Evolutionary conservation across 2,113 vertebrate species (phyloP).

Genomic region (Telmatochromis sp.): DNA sequence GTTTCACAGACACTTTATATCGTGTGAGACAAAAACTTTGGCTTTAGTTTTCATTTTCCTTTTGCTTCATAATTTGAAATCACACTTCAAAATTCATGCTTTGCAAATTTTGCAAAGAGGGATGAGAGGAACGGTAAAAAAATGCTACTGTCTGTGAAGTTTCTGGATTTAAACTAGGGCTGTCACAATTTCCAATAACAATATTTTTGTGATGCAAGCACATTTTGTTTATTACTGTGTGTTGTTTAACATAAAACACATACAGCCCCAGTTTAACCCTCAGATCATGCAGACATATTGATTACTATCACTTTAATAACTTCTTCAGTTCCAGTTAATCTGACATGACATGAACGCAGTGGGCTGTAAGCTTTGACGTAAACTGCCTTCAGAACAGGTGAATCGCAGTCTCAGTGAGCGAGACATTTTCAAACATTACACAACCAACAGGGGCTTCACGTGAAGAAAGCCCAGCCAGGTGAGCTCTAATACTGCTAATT

Average conservation of each 20-base stretch:
- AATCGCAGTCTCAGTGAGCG: neutral
- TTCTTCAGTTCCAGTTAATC: neutral
- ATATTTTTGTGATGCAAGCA: neutral
- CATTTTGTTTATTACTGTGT: neutral
- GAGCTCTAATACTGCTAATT: neutral
- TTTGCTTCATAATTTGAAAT: neutral
- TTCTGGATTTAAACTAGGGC: neutral
- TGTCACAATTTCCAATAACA: neutral
- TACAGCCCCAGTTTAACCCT: neutral
- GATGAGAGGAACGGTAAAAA: neutral
- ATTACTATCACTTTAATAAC: neutral
- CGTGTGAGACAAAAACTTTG: neutral
- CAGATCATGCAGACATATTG: neutral
- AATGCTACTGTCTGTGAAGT: neutral
- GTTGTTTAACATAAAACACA: neutral
- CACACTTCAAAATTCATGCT: neutral
- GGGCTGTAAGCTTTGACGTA: neutral
- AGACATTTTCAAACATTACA: neutral
- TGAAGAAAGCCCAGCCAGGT: neutral
- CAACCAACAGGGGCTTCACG: neutral
- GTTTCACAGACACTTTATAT: neutral
- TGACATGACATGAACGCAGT: neutral
- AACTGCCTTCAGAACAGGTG: neutral
- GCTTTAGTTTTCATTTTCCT: neutral
- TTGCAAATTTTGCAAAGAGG: neutral